Percentiles rank a stretch among this genome's conserved stretches.
Evolutionary conservation across 2,797 vertebrate species (phyloP).

Genomic region (Argya squamiceps): DNA sequence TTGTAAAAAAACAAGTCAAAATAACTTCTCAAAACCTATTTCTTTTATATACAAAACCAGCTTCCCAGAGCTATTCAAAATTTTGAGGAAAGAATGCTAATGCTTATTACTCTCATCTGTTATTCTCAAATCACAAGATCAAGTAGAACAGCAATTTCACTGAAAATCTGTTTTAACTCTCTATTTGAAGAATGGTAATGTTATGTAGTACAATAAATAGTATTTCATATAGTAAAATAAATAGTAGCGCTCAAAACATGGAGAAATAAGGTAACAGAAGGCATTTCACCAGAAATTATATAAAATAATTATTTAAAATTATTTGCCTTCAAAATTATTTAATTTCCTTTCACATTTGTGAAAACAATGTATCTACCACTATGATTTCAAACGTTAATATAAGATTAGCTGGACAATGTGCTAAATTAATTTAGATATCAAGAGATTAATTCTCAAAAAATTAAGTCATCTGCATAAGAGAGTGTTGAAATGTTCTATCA

Average conservation of each 20-base stretch:
- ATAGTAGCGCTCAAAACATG: background rate
- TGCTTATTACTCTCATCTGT: background rate
- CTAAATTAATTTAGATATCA: background rate
- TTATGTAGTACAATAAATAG: background rate
- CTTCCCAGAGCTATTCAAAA: background rate
- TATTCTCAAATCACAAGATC: background rate
- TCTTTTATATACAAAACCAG: background rate
- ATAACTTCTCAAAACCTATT: background rate
- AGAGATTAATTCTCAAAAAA: background rate
- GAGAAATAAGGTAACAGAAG: background rate
- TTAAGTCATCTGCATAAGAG: background rate
- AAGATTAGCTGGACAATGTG: background rate
- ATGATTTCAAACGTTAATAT: background rate
- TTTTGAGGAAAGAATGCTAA: background rate
- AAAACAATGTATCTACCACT: background rate
- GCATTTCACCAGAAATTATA: background rate
- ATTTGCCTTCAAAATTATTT: background rate
- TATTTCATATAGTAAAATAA: background rate
- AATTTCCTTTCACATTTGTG: background rate
- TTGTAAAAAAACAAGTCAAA: background rate
- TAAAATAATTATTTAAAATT: background rate
- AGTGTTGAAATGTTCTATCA: background rate
- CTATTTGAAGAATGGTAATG: background rate
- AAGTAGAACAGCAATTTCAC: background rate
- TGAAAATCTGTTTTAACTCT: background rate